These are phyloP conservation scores for Byasa hedistus DNA, from an alignment of 2,888 invertebrate genomes.

Conservation along the genomic window DNA sequence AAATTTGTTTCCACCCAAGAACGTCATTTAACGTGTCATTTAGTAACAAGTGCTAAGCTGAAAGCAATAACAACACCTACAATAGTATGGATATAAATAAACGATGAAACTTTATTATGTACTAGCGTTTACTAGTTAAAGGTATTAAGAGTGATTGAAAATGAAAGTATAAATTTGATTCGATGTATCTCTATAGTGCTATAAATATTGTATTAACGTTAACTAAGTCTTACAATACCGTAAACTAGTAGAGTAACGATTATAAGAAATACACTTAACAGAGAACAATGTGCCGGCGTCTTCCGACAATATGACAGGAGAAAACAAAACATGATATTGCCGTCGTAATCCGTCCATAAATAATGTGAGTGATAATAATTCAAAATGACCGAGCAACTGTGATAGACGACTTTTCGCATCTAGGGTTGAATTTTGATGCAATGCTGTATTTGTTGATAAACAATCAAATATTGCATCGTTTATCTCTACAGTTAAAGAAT, in stretches of 20 bases:
- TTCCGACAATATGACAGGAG: conserved; percentile 54
- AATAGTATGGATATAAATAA: too few species aligned
- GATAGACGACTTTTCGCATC: conserved; percentile 35
- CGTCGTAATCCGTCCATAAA: conserved; percentile 50
- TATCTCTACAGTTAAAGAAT: too few species aligned
- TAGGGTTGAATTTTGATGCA: conserved; percentile 23
- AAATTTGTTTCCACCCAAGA: conserved; percentile 9
- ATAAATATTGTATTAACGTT: too few species aligned
- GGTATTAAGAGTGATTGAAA: too few species aligned
- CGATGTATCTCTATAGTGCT: too few species aligned
- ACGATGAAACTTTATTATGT: too few species aligned
- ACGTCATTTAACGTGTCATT: conserved; percentile 6
- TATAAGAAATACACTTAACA: conserved; percentile 24
- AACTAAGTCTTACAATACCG: too few species aligned
- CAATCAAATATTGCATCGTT: background rate
- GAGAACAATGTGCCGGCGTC: conserved; percentile 32
- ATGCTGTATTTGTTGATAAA: background rate
- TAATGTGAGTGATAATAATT: conserved; percentile 59
- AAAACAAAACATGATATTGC: conserved; percentile 53
- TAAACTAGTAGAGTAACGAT: background rate
- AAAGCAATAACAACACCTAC: too few species aligned
- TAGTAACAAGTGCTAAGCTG: background rate
- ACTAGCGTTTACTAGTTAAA: too few species aligned
- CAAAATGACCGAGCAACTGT: conserved; percentile 41
- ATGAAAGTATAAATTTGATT: too few species aligned